Percentiles rank a stretch among this genome's conserved stretches.
phyloP scores from a whole-genome alignment of 37 sponge, comb jelly and placozoan species.

The Oscarella lobularis region DNA sequence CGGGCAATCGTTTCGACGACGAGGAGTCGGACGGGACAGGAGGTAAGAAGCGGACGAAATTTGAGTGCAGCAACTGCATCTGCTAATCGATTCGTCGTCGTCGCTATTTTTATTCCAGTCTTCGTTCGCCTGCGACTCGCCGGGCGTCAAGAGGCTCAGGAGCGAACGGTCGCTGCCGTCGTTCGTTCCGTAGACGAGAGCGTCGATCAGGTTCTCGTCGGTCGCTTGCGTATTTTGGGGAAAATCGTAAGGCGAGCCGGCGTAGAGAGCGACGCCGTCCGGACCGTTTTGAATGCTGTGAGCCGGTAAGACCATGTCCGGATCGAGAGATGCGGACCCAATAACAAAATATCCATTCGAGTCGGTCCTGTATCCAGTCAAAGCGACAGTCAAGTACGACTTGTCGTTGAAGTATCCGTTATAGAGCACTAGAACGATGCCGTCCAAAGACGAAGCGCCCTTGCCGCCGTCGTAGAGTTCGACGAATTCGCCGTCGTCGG shows the following conservation, averaged over 20 bases:
- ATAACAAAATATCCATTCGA: neutral
- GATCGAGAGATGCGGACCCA: neutral
- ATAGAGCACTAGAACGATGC: neutral
- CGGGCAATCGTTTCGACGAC: neutral
- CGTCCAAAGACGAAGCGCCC: neutral
- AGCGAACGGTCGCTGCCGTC: neutral
- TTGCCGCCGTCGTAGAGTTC: neutral
- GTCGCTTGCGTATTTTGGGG: neutral
- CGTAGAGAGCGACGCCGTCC: neutral
- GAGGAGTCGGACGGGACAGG: neutral
- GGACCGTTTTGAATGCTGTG: neutral
- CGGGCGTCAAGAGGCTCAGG: neutral
- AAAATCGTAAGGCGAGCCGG: neutral
- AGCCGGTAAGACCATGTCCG: neutral
- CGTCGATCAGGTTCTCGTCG: neutral
- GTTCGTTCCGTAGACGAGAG: neutral
- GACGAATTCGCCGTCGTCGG: neutral
- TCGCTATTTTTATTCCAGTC: neutral
- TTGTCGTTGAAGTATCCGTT: neutral
- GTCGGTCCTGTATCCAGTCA: neutral
- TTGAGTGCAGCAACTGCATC: neutral
- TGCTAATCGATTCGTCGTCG: neutral
- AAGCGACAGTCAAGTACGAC: neutral
- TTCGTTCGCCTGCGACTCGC: neutral
- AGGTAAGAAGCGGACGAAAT: neutral